These are phyloP conservation scores for Rhizoglyphus robini DNA, from an alignment of 1,140 invertebrate genomes.

Conservation along the genomic window DNA sequence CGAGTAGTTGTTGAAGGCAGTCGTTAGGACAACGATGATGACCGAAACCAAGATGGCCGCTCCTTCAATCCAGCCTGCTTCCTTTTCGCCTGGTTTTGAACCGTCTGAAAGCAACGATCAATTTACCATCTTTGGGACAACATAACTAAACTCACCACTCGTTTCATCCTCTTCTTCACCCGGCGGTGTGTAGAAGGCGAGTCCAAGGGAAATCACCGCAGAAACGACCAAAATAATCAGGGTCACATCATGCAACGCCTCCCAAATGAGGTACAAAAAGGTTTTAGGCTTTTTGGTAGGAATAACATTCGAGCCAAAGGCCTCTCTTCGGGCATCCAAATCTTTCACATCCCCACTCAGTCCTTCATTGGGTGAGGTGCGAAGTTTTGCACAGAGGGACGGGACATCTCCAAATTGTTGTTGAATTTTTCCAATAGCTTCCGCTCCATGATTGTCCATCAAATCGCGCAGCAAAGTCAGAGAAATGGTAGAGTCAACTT, in stretches of 20 bases:
- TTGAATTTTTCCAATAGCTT: not conserved
- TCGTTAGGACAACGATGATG: constrained; percentile 92
- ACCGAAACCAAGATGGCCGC: constrained; percentile 94
- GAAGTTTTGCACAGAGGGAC: not conserved
- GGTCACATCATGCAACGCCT: constrained; percentile 96
- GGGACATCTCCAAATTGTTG: not conserved
- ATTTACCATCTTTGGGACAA: too few relatives aligned
- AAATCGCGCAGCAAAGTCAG: not conserved
- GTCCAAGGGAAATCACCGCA: constrained; percentile 76
- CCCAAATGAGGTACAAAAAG: constrained; percentile 94
- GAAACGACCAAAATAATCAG: constrained; percentile 79
- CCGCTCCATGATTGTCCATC: not conserved
- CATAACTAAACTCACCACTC: too few relatives aligned
- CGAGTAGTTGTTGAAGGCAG: constrained; percentile 97
- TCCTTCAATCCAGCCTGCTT: constrained; percentile 92
- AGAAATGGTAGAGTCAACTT: too few relatives aligned
- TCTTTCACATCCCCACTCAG: constrained; percentile 75
- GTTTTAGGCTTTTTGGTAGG: constrained; percentile 98
- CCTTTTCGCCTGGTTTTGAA: constrained; percentile 50
- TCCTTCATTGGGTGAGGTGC: constrained; percentile 47
- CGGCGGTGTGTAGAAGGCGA: constrained; percentile 73
- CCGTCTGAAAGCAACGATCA: too few relatives aligned
- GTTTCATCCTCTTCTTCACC: constrained; percentile 28
- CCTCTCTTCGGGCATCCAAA: constrained; percentile 74
- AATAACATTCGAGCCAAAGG: constrained; percentile 94